Evolutionary conservation across 2,113 vertebrate genomes (phyloP).

Genomic region (Diglossa brunneiventris): DNA sequence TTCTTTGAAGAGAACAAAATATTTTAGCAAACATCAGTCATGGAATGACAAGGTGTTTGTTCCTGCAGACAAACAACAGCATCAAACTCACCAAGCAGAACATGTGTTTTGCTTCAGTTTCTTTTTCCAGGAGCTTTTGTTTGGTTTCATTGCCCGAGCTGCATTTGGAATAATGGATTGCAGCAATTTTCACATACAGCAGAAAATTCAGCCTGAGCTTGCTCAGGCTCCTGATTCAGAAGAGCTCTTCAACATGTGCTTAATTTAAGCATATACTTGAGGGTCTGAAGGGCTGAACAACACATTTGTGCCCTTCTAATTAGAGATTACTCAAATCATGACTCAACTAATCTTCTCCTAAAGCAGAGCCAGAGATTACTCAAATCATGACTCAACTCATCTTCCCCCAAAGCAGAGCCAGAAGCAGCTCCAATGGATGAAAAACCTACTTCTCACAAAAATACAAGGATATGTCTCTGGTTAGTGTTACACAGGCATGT

Average conservation of each 20-base stretch:
- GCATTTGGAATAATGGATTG: neutral
- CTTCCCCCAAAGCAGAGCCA: neutral
- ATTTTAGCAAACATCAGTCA: neutral
- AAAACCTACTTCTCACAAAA: neutral
- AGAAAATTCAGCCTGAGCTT: neutral
- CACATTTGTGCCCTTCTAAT: neutral
- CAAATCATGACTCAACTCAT: neutral
- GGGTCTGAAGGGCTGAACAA: neutral
- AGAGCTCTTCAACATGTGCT: neutral
- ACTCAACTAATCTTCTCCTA: neutral
- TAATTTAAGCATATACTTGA: neutral
- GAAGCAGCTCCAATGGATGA: neutral
- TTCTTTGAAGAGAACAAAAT: neutral
- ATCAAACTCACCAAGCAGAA: neutral
- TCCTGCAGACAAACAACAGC: neutral
- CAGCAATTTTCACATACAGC: neutral
- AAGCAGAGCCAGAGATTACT: neutral
- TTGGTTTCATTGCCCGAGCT: neutral
- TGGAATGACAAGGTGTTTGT: neutral
- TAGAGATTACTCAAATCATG: neutral
- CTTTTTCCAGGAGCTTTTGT: neutral
- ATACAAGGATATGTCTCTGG: neutral
- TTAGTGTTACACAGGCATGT: neutral
- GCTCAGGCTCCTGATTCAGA: neutral
- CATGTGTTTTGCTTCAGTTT: neutral